These are phyloP conservation scores for Polymixis flavicincta DNA, from an alignment of 2,888 invertebrate species.

Conservation along the genomic window DNA sequence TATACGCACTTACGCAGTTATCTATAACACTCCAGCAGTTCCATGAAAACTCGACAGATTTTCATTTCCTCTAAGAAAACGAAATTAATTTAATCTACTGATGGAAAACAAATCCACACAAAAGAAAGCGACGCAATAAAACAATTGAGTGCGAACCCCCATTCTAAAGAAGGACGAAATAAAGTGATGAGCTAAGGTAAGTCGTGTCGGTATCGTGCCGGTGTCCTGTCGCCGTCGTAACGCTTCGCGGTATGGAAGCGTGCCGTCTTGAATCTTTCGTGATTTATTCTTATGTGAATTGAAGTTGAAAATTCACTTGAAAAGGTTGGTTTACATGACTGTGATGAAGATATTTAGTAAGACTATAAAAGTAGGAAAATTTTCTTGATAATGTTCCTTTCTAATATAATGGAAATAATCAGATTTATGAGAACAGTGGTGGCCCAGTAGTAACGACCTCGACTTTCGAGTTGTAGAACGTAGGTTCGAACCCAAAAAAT, in stretches of 20 bases:
- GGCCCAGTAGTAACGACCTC: no score
- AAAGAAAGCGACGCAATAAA: conserved; percentile 31
- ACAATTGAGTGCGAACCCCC: conserved; percentile 24
- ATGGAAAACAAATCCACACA: conserved; percentile 18
- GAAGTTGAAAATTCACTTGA: conserved; percentile 60
- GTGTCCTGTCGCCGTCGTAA: conserved; percentile 10
- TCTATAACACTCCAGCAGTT: not conserved
- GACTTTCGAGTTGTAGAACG: no score
- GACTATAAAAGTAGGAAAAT: no score
- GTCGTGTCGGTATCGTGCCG: not conserved
- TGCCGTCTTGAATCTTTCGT: conserved; percentile 46
- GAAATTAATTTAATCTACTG: conserved; percentile 15
- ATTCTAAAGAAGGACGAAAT: conserved; percentile 19
- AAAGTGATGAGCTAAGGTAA: conserved; percentile 34
- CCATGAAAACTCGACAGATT: not conserved
- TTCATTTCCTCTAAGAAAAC: not conserved
- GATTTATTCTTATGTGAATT: conserved; percentile 68
- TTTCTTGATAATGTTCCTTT: no score
- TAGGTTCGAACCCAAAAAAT: no score
- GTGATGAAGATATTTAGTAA: conserved; percentile 3
- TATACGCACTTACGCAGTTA: not conserved
- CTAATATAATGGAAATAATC: not conserved
- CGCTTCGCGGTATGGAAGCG: conserved; percentile 24
- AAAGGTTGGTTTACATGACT: conserved; percentile 42
- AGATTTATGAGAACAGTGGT: no score